Conservation (phyloP, 2,113 vertebrate genomes). For the Theristicus caerulescens region DNA sequence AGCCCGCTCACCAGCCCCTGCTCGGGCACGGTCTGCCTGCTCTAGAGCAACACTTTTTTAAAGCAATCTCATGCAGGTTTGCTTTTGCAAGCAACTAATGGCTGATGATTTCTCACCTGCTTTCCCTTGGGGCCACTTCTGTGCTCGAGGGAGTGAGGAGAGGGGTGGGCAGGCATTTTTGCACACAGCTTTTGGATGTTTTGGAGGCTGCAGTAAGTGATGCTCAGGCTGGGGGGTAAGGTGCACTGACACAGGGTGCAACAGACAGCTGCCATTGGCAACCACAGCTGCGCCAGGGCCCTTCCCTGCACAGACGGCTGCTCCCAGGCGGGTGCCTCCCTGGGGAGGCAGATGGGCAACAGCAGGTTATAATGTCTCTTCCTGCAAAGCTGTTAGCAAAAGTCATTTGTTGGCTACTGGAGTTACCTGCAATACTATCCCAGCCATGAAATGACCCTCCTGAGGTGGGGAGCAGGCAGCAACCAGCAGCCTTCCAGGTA, state of each 20-base stretch:
- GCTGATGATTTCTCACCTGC: background rate
- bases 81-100: accelerated
- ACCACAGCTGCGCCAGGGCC: background rate
- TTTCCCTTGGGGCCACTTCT: background rate
- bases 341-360: background rate
- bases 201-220: background rate
- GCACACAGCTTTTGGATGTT: background rate
- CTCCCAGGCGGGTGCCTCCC: background rate
- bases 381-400: background rate
- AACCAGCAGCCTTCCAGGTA: background rate
- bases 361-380: background rate
- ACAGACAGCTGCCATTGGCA: background rate
- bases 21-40: background rate
- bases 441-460: background rate
- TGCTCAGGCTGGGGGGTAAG: background rate
- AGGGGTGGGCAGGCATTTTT: accelerated
- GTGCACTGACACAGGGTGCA: background rate
- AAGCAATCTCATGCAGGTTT: background rate
- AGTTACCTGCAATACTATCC: background rate
- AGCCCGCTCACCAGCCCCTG: background rate
- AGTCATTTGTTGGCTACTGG: accelerated
- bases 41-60: background rate
- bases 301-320: background rate
- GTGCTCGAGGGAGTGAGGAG: background rate
- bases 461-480: background rate